These are phyloP conservation scores for Hypanus sabinus DNA, from an alignment of 2,113 vertebrate genomes.

Conservation along the genomic window DNA sequence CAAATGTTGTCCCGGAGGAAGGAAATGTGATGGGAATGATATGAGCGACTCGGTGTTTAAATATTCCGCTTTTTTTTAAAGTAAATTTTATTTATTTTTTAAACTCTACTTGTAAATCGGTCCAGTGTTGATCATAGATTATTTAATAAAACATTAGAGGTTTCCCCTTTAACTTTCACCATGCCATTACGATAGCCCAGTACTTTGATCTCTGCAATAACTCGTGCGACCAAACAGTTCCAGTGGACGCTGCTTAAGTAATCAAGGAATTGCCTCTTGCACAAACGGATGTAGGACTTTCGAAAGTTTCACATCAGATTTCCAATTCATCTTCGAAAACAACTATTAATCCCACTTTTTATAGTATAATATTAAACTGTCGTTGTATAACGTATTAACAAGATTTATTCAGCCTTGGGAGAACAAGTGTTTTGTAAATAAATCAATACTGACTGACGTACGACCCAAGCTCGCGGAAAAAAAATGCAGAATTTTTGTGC, in stretches of 20 bases:
- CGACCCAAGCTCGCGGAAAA: not conserved
- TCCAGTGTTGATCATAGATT: not conserved
- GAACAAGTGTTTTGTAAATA: not conserved
- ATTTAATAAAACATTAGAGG: too few relatives aligned
- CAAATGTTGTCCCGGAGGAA: conserved; percentile 13
- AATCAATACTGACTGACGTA: conserved; percentile 23
- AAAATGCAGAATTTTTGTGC: not conserved
- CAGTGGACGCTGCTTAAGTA: not conserved
- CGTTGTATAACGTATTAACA: not conserved
- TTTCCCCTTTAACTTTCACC: not conserved
- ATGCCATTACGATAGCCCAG: not conserved
- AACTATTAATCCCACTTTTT: not conserved
- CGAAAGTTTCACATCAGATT: not conserved
- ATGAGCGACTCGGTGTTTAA: not conserved
- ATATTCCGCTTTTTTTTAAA: not conserved
- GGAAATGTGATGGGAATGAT: conserved; percentile 25
- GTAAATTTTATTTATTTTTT: not conserved
- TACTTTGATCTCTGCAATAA: not conserved
- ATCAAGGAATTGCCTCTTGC: conserved; percentile 10
- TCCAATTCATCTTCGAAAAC: not conserved
- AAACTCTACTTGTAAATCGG: not conserved
- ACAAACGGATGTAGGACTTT: not conserved
- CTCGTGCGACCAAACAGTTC: not conserved
- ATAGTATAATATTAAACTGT: too few relatives aligned
- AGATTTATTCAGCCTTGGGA: not conserved